Evolutionary conservation across 2,113 vertebrate species (phyloP).

Genomic region (Syngnathus scovelli): DNA sequence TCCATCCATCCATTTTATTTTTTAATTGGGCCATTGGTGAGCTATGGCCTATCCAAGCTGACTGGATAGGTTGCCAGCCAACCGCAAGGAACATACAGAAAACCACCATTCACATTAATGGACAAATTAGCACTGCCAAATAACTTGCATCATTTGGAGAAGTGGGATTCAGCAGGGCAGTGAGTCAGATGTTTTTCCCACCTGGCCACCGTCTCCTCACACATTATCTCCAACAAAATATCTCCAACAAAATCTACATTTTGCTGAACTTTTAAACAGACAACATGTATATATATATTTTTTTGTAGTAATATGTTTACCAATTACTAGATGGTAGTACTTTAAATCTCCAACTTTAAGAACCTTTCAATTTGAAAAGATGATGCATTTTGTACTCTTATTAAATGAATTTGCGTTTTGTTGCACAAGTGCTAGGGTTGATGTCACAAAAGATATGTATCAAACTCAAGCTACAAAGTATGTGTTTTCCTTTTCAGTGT

Average conservation of each 20-base stretch:
- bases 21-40: not conserved
- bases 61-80: not conserved
- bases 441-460: not conserved
- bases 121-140: not conserved
- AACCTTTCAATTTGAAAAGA: conserved; percentile 2
- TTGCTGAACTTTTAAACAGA: no score
- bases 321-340: conserved; percentile 34
- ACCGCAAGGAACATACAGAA: not conserved
- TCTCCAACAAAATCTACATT: no score
- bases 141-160: not conserved
- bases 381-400: not conserved
- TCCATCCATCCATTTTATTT: conserved; percentile 34
- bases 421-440: not conserved
- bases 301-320: conserved; percentile 47
- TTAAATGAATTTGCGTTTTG: not conserved
- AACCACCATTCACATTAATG: not conserved
- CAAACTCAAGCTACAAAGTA: not conserved
- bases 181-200: not conserved
- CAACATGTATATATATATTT: no score
- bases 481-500: not conserved
- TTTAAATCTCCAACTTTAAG: conserved; percentile 57
- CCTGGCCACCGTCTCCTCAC: not conserved
- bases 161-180: not conserved
- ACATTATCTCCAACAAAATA: not conserved
- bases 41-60: not conserved